phyloP scores from a whole-genome alignment of 2,888 invertebrate species.

The Noctua janthina region DNA sequence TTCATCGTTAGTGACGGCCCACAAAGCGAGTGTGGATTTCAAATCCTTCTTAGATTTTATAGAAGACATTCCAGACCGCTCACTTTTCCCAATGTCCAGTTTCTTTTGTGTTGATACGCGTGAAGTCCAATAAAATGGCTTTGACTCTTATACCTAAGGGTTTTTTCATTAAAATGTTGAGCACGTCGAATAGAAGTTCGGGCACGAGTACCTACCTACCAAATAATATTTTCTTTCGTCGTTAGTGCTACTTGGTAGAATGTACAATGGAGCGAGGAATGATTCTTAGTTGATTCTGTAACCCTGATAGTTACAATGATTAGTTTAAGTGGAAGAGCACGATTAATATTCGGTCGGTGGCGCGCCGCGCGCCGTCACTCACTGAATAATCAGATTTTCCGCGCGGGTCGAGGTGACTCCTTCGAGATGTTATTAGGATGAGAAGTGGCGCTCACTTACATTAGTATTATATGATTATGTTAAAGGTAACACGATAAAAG shows the following conservation, averaged over 20 bases:
- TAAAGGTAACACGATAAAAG: conserved; percentile 59
- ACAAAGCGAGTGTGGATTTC: conserved; percentile 35
- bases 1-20: conserved; percentile 14
- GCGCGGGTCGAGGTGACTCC: conserved; percentile 75
- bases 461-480: conserved; percentile 63
- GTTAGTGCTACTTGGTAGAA: conserved; percentile 73
- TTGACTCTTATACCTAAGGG: conserved; percentile 61
- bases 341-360: conserved; percentile 81
- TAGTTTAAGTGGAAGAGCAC: conserved; percentile 74
- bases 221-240: conserved; percentile 75
- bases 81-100: conserved; percentile 49
- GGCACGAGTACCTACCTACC: conserved; percentile 66
- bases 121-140: conserved; percentile 67
- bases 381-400: conserved; percentile 82
- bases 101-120: conserved; percentile 60
- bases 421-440: conserved; percentile 74
- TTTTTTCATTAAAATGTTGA: conserved; percentile 59
- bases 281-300: conserved; percentile 73
- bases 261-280: conserved; percentile 79
- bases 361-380: conserved; percentile 76
- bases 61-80: conserved; percentile 51
- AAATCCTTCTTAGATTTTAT: conserved; percentile 56
- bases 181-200: conserved; percentile 66
- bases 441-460: conserved; percentile 65
- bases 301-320: conserved; percentile 77